phyloP scores from a whole-genome alignment of 2,113 vertebrate species.

The Petrocephalus zakoni region DNA sequence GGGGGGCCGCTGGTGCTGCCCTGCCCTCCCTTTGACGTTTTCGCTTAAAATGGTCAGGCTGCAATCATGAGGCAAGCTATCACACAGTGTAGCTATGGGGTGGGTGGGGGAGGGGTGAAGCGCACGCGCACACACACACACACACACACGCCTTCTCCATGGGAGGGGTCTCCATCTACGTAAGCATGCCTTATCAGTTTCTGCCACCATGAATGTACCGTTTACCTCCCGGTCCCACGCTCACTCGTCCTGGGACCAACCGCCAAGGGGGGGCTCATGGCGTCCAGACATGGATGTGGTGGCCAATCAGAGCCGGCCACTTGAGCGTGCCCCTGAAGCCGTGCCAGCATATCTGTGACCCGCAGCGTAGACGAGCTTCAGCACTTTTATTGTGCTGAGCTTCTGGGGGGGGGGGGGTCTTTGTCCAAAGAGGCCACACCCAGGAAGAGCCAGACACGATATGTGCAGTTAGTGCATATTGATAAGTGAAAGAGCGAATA shows the following conservation, averaged over 20 bases:
- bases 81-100: neutral
- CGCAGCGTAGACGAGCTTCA: neutral
- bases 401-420: neutral
- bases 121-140: neutral
- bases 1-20: neutral
- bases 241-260: neutral
- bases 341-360: neutral
- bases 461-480: neutral
- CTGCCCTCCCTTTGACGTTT: neutral
- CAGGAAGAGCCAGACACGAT: neutral
- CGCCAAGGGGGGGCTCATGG: neutral
- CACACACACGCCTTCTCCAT: neutral
- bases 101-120: neutral
- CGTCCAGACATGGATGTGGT: neutral
- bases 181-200: neutral
- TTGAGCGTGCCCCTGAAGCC: neutral
- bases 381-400: neutral
- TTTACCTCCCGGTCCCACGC: neutral
- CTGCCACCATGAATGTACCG: neutral
- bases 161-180: neutral
- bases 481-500: neutral
- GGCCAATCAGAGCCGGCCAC: neutral
- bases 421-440: neutral
- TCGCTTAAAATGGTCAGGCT: neutral
- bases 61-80: neutral